Evolutionary conservation across 1,140 invertebrate genomes (phyloP).

Genomic region (Zaprionus inermis): DNA sequence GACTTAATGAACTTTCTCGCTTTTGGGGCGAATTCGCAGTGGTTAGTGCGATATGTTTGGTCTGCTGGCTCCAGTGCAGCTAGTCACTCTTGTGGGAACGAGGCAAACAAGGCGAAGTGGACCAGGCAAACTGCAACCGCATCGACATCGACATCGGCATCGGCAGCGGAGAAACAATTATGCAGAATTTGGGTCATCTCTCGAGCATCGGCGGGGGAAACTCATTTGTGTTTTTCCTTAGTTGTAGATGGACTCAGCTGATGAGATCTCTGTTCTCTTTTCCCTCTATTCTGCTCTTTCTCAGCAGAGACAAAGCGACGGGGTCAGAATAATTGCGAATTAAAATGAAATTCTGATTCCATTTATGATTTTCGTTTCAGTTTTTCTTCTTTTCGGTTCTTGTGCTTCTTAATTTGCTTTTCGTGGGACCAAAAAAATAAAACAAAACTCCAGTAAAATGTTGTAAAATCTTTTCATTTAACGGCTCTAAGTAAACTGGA

Average conservation of each 20-base stretch:
- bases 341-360: slow-evolving; percentile 63
- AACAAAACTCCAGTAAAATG: background rate
- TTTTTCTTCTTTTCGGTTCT: slow-evolving; percentile 44
- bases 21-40: slow-evolving; percentile 61
- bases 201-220: slow-evolving; percentile 32
- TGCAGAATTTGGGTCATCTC: slow-evolving; percentile 72
- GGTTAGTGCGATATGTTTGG: slow-evolving; percentile 54
- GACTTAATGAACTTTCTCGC: slow-evolving; percentile 78
- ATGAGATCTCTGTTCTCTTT: slow-evolving; percentile 44
- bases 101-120: slow-evolving; percentile 26
- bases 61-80: slow-evolving; percentile 14
- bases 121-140: slow-evolving; percentile 29
- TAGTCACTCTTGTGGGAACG: slow-evolving; percentile 28
- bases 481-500: slow-evolving; percentile 40
- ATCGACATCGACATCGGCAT: slow-evolving; percentile 8
- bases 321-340: slow-evolving; percentile 66
- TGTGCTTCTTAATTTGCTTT: slow-evolving; percentile 15
- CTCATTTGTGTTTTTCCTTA: slow-evolving; percentile 37
- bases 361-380: slow-evolving; percentile 44
- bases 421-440: slow-evolving; percentile 42
- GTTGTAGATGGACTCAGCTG: slow-evolving; percentile 39
- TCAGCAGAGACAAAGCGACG: slow-evolving; percentile 49
- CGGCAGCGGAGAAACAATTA: slow-evolving; percentile 61
- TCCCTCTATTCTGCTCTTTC: slow-evolving; percentile 42
- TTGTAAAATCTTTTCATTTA: slow-evolving; percentile 53